Conservation (phyloP, 2,113 vertebrate species). For the Chiloscyllium plagiosum region DNA sequence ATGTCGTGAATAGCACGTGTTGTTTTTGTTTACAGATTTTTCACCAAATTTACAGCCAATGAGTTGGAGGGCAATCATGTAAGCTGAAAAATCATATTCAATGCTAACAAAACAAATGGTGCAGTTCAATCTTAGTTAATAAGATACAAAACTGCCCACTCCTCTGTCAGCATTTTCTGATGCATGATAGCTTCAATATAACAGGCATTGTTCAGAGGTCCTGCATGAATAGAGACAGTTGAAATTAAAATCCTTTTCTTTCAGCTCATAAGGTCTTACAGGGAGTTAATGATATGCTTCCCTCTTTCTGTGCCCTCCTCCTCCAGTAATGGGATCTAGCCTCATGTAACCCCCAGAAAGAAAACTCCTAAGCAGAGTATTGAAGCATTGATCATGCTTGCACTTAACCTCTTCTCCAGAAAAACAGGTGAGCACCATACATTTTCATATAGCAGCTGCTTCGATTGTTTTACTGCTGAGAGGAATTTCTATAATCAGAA, state of each 20-base stretch:
- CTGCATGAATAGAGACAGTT: not conserved
- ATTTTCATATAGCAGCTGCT: not conserved
- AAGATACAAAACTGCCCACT: not conserved
- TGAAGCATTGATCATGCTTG: not conserved
- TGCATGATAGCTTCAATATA: not conserved
- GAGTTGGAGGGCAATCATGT: too few species aligned
- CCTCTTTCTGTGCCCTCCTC: not conserved
- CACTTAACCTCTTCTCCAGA: not conserved
- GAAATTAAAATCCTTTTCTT: not conserved
- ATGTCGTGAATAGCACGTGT: not conserved
- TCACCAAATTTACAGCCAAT: not conserved
- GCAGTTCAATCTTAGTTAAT: not conserved
- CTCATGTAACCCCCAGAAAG: not conserved
- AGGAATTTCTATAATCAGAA: not conserved
- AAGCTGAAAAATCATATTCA: not conserved
- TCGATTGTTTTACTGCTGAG: not conserved
- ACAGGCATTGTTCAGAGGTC: not conserved
- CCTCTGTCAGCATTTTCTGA: not conserved
- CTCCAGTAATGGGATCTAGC: not conserved
- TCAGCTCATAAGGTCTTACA: not conserved
- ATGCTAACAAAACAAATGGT: not conserved
- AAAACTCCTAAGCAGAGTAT: not conserved
- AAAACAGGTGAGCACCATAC: not conserved
- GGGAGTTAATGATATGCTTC: not conserved
- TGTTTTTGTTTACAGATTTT: not conserved